Conservation (phyloP, 1,140 invertebrate species). For the Tetramorium simillimum region DNA sequence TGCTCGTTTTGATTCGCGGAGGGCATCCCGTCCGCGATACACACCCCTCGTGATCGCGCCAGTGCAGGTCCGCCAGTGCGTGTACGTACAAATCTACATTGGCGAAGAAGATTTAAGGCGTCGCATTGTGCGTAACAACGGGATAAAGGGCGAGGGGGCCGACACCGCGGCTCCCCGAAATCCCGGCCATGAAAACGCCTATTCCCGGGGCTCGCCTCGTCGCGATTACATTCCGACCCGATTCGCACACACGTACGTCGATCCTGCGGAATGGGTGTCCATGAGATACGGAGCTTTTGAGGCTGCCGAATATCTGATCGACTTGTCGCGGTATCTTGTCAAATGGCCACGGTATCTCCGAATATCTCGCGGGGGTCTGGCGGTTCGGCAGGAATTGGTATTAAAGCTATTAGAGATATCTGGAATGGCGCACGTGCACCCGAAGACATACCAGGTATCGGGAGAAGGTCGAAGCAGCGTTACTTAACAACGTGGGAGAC, state of each 20-base stretch:
- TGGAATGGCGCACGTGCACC: background rate
- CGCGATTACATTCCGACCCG: constrained; percentile 40
- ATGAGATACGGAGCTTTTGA: constrained; percentile 23
- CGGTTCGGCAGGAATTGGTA: constrained; percentile 42
- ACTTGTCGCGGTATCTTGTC: constrained; percentile 34
- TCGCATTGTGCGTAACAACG: constrained; percentile 41
- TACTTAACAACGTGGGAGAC: background rate
- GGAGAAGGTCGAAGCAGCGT: background rate
- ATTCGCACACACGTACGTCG: background rate
- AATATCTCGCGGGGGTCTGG: constrained; percentile 16
- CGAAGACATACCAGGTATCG: background rate
- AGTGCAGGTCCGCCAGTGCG: constrained; percentile 58
- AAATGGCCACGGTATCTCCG: constrained; percentile 15
- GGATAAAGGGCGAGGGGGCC: background rate
- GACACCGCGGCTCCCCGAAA: background rate
- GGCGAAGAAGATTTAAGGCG: constrained; percentile 64
- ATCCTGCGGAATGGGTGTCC: background rate
- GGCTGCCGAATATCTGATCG: constrained; percentile 44
- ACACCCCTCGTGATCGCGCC: constrained; percentile 56
- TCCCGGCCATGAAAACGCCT: constrained; percentile 58
- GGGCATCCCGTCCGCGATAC: constrained; percentile 14
- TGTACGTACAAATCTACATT: constrained; percentile 68
- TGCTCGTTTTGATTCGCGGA: constrained; percentile 65
- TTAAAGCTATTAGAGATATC: constrained; percentile 25
- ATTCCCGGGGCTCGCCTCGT: background rate